Conservation (phyloP, 1,140 invertebrate species). For the Cataglyphis hispanica region DNA sequence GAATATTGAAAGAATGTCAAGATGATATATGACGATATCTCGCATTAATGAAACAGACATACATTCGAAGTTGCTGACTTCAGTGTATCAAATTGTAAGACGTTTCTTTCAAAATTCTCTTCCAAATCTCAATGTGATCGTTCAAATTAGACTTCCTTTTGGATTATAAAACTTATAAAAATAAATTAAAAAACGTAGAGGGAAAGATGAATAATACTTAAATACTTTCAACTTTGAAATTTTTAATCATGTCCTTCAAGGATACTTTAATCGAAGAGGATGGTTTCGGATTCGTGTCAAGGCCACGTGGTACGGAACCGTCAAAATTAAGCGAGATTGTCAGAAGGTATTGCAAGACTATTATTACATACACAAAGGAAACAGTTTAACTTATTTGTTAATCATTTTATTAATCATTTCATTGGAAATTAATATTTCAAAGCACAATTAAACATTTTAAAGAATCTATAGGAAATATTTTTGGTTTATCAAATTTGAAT, state of each 20-base stretch:
- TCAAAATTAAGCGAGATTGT: slow-evolving; percentile 68
- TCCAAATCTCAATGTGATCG: neutral
- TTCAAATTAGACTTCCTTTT: neutral
- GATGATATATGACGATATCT: neutral
- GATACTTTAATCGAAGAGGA: slow-evolving; percentile 69
- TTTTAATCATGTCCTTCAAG: slow-evolving; percentile 48
- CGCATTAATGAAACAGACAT: neutral
- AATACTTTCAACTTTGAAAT: slow-evolving; percentile 7
- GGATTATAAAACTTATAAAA: no score
- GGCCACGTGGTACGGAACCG: neutral
- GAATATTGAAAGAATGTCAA: neutral
- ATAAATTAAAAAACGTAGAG: neutral
- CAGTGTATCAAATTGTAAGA: slow-evolving; percentile 25
- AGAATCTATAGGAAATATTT: neutral
- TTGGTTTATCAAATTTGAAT: neutral
- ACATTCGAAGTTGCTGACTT: slow-evolving; percentile 20
- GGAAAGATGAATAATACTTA: neutral
- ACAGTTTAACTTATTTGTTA: no score
- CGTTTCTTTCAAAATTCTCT: neutral
- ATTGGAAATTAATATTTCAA: neutral
- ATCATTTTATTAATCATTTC: neutral
- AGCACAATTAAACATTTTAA: neutral
- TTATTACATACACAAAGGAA: neutral
- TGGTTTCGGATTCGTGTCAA: slow-evolving; percentile 76
- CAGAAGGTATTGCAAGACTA: slow-evolving; percentile 67